A percentile compares a stretch with the other conserved stretches of the same genome.
Evolutionary conservation across 1,140 invertebrate species (phyloP).

Genomic region (Dendrolimus punctatus): DNA sequence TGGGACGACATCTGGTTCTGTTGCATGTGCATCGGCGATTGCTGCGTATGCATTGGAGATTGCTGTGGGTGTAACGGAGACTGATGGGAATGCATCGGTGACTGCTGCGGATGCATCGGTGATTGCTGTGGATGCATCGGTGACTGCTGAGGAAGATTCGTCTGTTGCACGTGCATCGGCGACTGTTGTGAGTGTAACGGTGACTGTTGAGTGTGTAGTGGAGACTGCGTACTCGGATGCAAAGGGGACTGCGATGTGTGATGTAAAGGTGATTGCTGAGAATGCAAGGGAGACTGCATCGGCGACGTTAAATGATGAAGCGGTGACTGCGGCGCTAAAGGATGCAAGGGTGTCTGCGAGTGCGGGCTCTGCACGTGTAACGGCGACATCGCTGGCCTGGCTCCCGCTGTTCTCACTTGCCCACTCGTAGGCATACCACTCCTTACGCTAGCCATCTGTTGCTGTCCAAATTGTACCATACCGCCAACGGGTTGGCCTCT

Average conservation of each 20-base stretch:
- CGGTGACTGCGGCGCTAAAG: conserved; percentile 27
- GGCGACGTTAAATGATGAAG: conserved; percentile 52
- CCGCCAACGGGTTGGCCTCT: conserved; percentile 36
- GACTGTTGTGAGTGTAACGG: conserved; percentile 56
- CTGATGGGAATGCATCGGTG: conserved; percentile 63
- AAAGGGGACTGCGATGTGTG: conserved; percentile 47
- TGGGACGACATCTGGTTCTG: conserved; percentile 44
- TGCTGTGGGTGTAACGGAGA: conserved; percentile 63
- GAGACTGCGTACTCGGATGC: conserved; percentile 42
- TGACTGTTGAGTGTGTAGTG: conserved; percentile 50
- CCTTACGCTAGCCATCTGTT: conserved; percentile 62
- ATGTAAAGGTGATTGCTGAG: conserved; percentile 56
- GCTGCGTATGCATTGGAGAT: conserved; percentile 50
- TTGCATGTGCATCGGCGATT: conserved; percentile 23
- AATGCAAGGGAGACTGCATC: conserved; percentile 60
- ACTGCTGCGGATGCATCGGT: conserved; percentile 49
- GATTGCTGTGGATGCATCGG: conserved; percentile 48
- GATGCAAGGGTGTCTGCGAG: conserved; percentile 30
- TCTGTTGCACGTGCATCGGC: conserved; percentile 57
- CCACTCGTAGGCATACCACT: conserved; percentile 50
- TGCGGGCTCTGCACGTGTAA: conserved; percentile 48
- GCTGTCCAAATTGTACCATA: conserved; percentile 49
- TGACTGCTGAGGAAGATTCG: conserved; percentile 21
- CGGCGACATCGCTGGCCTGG: conserved; percentile 52
- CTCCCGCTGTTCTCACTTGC: conserved; percentile 38